These are phyloP conservation scores for Hydrozoanthus tunicans DNA, from an alignment of 64 coral and sea anemone species.

Conservation along the genomic window DNA sequence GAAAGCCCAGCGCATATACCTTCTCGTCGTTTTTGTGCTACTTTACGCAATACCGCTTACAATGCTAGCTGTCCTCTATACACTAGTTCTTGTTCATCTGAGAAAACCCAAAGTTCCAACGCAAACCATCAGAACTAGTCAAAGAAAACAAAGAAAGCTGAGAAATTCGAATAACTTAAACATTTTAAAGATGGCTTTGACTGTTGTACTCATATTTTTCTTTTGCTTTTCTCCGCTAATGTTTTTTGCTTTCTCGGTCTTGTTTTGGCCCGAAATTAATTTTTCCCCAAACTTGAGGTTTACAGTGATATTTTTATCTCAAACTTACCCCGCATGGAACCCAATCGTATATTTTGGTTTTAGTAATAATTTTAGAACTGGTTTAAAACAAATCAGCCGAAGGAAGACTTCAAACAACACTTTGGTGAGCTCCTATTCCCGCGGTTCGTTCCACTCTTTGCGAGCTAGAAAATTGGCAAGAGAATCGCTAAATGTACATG, in stretches of 20 bases:
- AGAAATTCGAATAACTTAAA: conserved; percentile 28
- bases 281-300: background rate
- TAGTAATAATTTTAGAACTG: conserved; percentile 42
- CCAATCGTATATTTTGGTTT: conserved; percentile 42
- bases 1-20: background rate
- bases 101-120: conserved; percentile 6
- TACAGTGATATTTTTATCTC: background rate
- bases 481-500: background rate
- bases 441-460: conserved; percentile 5
- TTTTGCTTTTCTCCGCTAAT: conserved; percentile 40
- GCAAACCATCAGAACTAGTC: background rate
- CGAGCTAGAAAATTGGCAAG: background rate
- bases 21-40: conserved; percentile 6
- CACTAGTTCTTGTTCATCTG: background rate
- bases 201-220: conserved; percentile 16
- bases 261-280: background rate
- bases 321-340: conserved; percentile 45
- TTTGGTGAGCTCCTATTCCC: background rate
- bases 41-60: conserved; percentile 9
- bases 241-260: background rate
- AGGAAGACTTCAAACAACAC: background rate
- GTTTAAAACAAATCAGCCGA: background rate
- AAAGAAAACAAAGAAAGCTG: background rate
- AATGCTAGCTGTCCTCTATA: background rate
- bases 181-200: conserved; percentile 26